These are phyloP conservation scores for Pinctada fucata DNA, from an alignment of 2,888 invertebrate genomes.

Conservation along the genomic window DNA sequence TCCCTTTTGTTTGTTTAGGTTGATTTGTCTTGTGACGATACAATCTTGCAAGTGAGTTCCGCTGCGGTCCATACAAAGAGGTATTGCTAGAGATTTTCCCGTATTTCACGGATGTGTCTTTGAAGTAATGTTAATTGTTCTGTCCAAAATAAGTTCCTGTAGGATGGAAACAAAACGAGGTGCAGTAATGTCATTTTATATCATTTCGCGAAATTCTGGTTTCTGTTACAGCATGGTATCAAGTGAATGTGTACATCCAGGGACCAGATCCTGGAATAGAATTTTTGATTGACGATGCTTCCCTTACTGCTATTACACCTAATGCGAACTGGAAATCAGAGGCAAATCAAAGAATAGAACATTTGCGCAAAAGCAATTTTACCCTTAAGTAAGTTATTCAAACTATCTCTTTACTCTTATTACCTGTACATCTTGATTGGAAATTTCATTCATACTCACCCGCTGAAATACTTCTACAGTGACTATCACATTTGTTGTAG, in stretches of 20 bases:
- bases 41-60: no score
- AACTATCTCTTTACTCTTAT: background rate
- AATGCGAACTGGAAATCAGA: constrained; percentile 49
- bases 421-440: background rate
- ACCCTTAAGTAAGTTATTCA: constrained; percentile 40
- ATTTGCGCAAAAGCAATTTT: constrained; percentile 48
- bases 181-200: background rate
- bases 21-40: no score
- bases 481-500: no score
- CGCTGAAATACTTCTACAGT: no score
- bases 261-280: constrained; percentile 50
- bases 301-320: constrained; percentile 41
- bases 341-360: constrained; percentile 50
- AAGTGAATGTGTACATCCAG: constrained; percentile 46
- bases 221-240: constrained; percentile 20
- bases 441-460: no score
- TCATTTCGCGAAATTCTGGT: background rate
- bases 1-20: no score
- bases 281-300: constrained; percentile 51
- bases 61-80: no score
- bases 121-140: no score
- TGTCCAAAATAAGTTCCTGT: no score
- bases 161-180: no score
- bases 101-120: no score
- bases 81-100: no score